Evolutionary conservation across 2,113 vertebrate species (phyloP).

Genomic region (Kryptolebias marmoratus): DNA sequence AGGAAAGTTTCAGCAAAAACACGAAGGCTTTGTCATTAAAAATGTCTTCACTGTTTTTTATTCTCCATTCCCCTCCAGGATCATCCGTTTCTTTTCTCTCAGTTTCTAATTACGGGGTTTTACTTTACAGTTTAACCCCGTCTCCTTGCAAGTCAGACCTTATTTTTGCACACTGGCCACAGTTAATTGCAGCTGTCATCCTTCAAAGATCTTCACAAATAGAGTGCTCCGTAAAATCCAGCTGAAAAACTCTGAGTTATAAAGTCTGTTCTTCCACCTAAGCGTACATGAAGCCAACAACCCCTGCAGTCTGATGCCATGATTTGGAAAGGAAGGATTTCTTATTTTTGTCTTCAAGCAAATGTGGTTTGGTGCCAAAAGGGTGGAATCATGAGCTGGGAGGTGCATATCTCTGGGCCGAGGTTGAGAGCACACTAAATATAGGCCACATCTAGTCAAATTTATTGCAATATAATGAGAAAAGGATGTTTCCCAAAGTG

Average conservation of each 20-base stretch:
- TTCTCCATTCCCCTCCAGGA: not conserved
- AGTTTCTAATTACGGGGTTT: constrained; percentile 17
- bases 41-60: not conserved
- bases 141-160: constrained; percentile 9
- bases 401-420: constrained; percentile 88
- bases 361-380: constrained; percentile 55
- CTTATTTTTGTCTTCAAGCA: constrained; percentile 59
- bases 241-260: constrained; percentile 20
- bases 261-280: constrained; percentile 61
- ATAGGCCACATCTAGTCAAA: constrained; percentile 94
- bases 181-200: constrained; percentile 33
- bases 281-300: constrained; percentile 53
- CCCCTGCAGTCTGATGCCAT: constrained; percentile 49
- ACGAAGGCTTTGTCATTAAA: not conserved
- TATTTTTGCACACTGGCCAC: constrained; percentile 11
- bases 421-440: constrained; percentile 94
- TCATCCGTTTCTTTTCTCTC: not conserved
- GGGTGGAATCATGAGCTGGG: constrained; percentile 73
- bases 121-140: constrained; percentile 10
- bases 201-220: constrained; percentile 16
- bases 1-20: not conserved
- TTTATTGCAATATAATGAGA: constrained; percentile 98
- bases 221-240: constrained; percentile 18
- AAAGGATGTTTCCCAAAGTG: constrained; percentile 93
- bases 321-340: constrained; percentile 48